Evolutionary conservation across 2,113 vertebrate species (phyloP), one percentile per base, ranked within the genome.

Genomic region (Motacilla alba): DNA sequence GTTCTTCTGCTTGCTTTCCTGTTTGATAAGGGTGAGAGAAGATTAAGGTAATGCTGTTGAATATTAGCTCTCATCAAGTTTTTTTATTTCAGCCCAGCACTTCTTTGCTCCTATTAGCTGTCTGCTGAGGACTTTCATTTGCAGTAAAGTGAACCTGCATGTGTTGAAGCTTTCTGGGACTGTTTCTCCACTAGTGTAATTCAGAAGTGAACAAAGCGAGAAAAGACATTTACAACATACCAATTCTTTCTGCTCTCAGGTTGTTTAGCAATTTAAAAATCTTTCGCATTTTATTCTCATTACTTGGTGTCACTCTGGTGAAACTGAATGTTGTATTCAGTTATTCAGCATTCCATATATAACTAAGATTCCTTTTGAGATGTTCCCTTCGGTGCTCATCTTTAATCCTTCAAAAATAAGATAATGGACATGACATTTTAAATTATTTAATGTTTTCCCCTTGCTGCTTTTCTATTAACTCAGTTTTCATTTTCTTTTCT

Each of bases 391-490:
- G 47, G 16, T 69, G 27, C 31, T 83, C 26, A 37, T 27, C 30
- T 86, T 83, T 87, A 90, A 66, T 91, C 21, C 24, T 83, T 83
- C 82, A 55, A 76, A 72, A 87, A 58, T 22, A 52, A 69, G 49
- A 60, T 66, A 50, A 89, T n/a, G 23, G 64, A 49, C 19, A 4
- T 31, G 39, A 33, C 20, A 55, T 75, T 88, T 90, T 86, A 6
- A 89, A 92, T 55, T 81, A 82, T 64, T 83, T 78, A 75, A 77
- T 82, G 16, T 76, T 91, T 92, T 89, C 28, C 70, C 50, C 60
- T 76, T 78, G 33, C 31, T 87, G 46, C 63, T 96, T 96, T 95
- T 93, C 66, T 92, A n/a, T 87, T 93, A 83, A 85, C 60, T 20
- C 72, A 56, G 24, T 84, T 95, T 87, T 76, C 11, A 53, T 74